Evolutionary conservation across 2,797 vertebrate species (phyloP).

Genomic region (Tympanoctomys barrerae): DNA sequence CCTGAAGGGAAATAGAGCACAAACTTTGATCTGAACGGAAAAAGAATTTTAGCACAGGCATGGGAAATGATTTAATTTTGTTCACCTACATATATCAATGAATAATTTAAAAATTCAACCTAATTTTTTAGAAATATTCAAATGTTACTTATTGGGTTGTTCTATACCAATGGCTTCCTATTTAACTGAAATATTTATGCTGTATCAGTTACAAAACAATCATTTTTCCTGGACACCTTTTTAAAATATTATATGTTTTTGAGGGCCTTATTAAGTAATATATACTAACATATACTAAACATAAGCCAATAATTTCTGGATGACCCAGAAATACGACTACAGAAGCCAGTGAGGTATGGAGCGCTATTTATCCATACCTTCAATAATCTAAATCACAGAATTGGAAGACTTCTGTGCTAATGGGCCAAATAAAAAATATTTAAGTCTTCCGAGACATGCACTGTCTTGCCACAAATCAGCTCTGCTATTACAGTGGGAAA

Average conservation of each 20-base stretch:
- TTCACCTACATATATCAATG: conserved; percentile 55
- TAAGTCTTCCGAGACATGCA: not conserved
- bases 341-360: not conserved
- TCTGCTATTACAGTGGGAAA: not conserved
- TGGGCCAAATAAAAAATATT: conserved; percentile 15
- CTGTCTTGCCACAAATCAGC: not conserved
- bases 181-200: conserved; percentile 59
- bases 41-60: conserved; percentile 41
- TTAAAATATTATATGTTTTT: not conserved
- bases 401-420: not conserved
- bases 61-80: conserved; percentile 61
- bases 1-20: conserved; percentile 52
- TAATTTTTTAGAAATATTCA: conserved; percentile 28
- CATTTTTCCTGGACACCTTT: conserved; percentile 1
- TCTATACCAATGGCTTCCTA: conserved; percentile 22
- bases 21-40: conserved; percentile 44
- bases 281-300: not conserved
- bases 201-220: conserved; percentile 34
- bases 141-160: not conserved
- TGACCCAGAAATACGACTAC: not conserved
- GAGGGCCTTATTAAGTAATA: not conserved
- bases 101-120: conserved; percentile 60
- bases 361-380: not conserved
- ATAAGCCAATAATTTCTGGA: not conserved
- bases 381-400: not conserved